Evolutionary conservation across 2,888 invertebrate species (phyloP), one percentile per base, ranked within the genome.

Genomic region (Lithophane socia): DNA sequence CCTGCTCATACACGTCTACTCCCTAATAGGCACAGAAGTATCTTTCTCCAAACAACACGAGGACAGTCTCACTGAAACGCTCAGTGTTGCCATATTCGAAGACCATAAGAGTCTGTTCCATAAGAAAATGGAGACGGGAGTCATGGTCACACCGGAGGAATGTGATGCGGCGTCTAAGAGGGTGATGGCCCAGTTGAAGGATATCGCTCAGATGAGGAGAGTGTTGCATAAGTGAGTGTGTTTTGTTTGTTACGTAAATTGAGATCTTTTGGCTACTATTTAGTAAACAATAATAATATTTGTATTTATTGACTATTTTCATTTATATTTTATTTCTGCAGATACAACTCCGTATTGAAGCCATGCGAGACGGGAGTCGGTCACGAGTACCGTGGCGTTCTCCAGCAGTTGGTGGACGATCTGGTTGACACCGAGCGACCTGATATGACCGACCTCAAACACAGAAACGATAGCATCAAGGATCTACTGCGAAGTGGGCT

Each of bases 391-490:
- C 91, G 94, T 2, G 97, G 97, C 0, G 89, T 98, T 4, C 88
- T 98, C 3, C 97, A 97, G 88, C 97, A 97, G 89, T 86, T 98
- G 68, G 92, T 97, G 0, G 97, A 96, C 10, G 97, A 97, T 86
- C 91, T 98, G 67, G 96, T 98, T 60, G 96, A 97, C 90, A 95
- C 97, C 0, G 93, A 96, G 16, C 96, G 97, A 79, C 97, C 97
- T 5, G 97, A 97, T n/a, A 91, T 98, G 60, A 88, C 93, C 0
- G 98, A 98, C 90, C 91, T 98, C 66, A 96, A 96, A 65, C 97
- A 97, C 82, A 96, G 97, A 88, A 97, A 97, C 58, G 96, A 97
- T 56, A 97, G 97, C 37, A 96, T 98, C 60, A 98, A 97, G 87
- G 97, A 97, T 56, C 85, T 97, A 0, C 85, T 97, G 12, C 87